Base-by-base conservation (phyloP, 2,888 invertebrate genomes). In the Xiphydria camelus region DNA sequence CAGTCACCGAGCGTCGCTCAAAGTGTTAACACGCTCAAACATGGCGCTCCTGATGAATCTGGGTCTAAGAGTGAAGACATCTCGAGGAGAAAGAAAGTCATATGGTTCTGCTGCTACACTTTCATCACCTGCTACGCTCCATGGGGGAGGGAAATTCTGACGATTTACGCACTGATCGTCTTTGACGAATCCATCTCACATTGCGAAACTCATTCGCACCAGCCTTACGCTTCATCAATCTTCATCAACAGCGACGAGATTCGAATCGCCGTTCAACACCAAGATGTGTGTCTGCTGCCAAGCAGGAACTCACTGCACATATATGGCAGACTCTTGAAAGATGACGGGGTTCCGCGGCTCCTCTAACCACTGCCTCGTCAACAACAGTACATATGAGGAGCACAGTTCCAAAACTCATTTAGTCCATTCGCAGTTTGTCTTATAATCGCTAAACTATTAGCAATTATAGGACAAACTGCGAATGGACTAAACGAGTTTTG, bases 181-280 rank as follows among this genome's bases (percentile, higher is more conserved):
- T 49, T 50, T 29, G 47, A 47, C 19, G 41, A 47, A 35, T 29
- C 45, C 14, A 32, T 44, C 18, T 18, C 39, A 17, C 32, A 41
- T 36, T 42, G 33, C 19, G 32, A 44, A 23, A 9, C 21, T 17
- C 31, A 35, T 33, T 10, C 31, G 12, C 31, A 39, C 26, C 17
- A 43, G 26, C 49, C 48, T 7, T 53, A 47, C 32, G 35, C 34
- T n/a, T 33, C 26, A 4, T 26, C 26, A 4, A 20, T 43, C 2
- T 29, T 45, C 3, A 33, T 17, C 3, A 36, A 41, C 15, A 38
- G 22, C n/a, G 45, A 46, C 14, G 48, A 47, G 32, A 49, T 52
- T 23, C 12, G 34, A 3, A 40, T 49, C 10, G 25, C 43, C 4
- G 33, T 47, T 5, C 32, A 38, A 12, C 29, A 46, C 7, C 10